phyloP scores from a whole-genome alignment of 1,140 invertebrate genomes.

The Scaptomyza graminum region DNA sequence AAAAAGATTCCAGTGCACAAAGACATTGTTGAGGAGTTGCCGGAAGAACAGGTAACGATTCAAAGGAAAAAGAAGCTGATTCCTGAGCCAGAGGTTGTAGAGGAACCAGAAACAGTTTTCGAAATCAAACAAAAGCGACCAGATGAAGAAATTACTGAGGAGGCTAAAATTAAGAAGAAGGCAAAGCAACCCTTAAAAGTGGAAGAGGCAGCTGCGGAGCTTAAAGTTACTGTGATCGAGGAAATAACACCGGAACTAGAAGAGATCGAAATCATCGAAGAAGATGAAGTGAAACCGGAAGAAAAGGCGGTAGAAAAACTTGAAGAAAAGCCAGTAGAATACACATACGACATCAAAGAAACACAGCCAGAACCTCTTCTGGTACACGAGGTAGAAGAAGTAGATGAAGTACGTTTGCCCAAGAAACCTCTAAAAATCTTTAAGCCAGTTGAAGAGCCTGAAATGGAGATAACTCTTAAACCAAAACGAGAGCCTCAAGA shows the following conservation, averaged over 20 bases:
- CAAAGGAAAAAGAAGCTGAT: conserved; percentile 58
- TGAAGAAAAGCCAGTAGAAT: conserved; percentile 48
- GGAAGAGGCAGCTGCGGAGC: conserved; percentile 68
- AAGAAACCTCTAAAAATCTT: conserved; percentile 52
- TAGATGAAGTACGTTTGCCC: conserved; percentile 53
- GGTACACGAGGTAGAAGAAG: conserved; percentile 32
- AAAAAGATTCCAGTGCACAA: conserved; percentile 48
- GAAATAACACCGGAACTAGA: conserved; percentile 51
- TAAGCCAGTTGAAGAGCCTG: conserved; percentile 62
- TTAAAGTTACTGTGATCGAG: conserved; percentile 62
- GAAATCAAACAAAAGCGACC: conserved; percentile 64
- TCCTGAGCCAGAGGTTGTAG: conserved; percentile 47
- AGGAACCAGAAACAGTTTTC: conserved; percentile 77
- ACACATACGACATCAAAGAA: conserved; percentile 60
- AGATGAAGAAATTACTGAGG: conserved; percentile 75
- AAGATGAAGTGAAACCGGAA: conserved; percentile 51
- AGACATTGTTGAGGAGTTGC: conserved; percentile 55
- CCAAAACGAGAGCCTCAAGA: conserved; percentile 71
- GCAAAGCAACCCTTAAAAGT: conserved; percentile 49
- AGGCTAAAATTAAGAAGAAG: conserved; percentile 76
- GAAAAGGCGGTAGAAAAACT: conserved; percentile 14
- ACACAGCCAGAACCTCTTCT: conserved; percentile 50
- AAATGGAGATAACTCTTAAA: conserved; percentile 63
- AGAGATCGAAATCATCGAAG: conserved; percentile 61
- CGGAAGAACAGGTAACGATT: conserved; percentile 61